Evolutionary conservation across 2,113 vertebrate species (phyloP).

Genomic region (Isichthys henryi): DNA sequence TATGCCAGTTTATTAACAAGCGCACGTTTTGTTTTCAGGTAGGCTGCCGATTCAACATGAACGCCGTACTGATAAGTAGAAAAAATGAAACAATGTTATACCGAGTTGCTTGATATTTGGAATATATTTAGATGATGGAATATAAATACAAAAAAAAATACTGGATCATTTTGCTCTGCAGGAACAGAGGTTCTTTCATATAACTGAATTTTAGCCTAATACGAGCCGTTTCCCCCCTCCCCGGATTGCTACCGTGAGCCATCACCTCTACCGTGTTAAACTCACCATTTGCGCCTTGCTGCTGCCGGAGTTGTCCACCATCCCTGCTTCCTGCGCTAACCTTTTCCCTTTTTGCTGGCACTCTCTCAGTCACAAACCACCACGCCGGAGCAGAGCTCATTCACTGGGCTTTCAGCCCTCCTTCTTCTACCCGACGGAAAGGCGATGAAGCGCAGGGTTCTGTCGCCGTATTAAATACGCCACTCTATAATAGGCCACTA

Average conservation of each 20-base stretch:
- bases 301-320: conserved; percentile 67
- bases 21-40: not conserved
- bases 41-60: not conserved
- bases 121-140: not conserved
- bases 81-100: not conserved
- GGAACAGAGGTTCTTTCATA: not conserved
- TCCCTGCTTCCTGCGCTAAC: conserved; percentile 52
- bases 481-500: not conserved
- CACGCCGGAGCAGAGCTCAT: conserved; percentile 35
- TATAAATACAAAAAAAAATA: not conserved
- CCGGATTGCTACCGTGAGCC: not conserved
- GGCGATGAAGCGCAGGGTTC: not conserved
- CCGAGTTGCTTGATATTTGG: not conserved
- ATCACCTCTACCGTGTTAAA: conserved; percentile 12
- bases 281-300: conserved; percentile 69
- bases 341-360: conserved; percentile 50
- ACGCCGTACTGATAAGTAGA: not conserved
- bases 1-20: not conserved
- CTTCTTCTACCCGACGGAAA: conserved; percentile 15
- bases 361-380: conserved; percentile 53
- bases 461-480: not conserved
- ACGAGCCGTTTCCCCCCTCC: not conserved
- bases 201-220: not conserved
- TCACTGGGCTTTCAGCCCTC: conserved; percentile 22
- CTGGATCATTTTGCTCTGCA: not conserved